Conservation (phyloP, 1,140 invertebrate species). For the Acromyrmex heyeri region DNA sequence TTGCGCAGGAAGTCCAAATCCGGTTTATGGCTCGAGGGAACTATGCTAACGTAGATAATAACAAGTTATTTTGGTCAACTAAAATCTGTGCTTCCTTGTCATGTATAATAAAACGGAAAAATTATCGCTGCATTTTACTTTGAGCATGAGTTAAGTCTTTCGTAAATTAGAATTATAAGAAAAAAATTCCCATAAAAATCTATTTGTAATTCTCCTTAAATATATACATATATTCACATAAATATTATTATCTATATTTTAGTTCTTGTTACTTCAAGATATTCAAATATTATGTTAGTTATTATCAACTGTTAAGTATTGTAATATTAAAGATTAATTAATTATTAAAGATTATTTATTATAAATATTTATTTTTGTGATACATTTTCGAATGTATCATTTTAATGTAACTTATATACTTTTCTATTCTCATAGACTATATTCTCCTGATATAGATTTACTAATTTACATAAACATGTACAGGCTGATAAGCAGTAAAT, state of each 20-base stretch:
- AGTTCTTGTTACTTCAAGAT: background rate
- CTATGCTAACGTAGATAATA: slow-evolving; percentile 41
- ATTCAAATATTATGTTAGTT: background rate
- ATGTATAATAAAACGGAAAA: background rate
- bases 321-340: background rate
- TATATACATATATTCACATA: background rate
- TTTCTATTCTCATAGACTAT: background rate
- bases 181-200: background rate
- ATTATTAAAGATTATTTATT: background rate
- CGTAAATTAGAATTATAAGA: background rate
- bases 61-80: slow-evolving; percentile 31
- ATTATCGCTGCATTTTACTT: background rate
- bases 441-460: background rate
- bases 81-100: slow-evolving; percentile 10
- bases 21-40: slow-evolving; percentile 26
- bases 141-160: background rate
- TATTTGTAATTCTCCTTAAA: background rate
- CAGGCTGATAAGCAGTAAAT: background rate
- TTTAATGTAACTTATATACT: background rate
- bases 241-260: background rate
- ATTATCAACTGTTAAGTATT: background rate
- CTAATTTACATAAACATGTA: background rate
- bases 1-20: slow-evolving; percentile 48
- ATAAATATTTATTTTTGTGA: background rate
- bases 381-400: background rate